Conservation (phyloP, 1,140 invertebrate genomes). For the Conus ventricosus region DNA sequence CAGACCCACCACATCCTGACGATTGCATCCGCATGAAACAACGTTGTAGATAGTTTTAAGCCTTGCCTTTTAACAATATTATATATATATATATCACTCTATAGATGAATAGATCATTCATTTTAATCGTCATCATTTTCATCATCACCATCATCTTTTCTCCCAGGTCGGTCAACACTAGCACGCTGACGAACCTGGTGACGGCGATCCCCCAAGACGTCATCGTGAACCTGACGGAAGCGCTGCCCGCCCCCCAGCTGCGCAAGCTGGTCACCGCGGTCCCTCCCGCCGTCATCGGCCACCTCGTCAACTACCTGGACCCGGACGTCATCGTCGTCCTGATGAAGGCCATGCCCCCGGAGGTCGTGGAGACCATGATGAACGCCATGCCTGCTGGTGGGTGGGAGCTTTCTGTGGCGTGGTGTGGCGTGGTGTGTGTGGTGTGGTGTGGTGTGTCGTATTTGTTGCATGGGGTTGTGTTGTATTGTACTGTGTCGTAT, state of each 20-base stretch:
- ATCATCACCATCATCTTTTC: no score
- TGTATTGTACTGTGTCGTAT: no score
- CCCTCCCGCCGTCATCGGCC: not conserved
- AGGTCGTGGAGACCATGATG: not conserved
- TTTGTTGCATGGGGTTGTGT: no score
- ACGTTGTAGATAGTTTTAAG: no score
- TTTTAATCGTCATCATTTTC: no score
- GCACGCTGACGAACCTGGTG: constrained; percentile 4
- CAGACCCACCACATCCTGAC: no score
- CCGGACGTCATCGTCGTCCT: not conserved
- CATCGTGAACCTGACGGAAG: not conserved
- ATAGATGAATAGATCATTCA: no score
- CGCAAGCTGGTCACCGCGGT: not conserved
- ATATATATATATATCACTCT: no score
- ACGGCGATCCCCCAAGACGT: not conserved
- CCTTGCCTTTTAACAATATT: no score
- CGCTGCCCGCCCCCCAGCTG: not conserved
- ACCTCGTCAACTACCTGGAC: not conserved
- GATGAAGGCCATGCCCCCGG: not conserved
- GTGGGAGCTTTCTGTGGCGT: not conserved
- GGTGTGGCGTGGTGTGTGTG: no score
- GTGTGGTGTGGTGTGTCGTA: no score
- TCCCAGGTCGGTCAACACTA: not conserved
- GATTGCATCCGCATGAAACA: no score
- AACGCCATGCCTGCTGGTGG: not conserved